Evolutionary conservation across 1,140 invertebrate genomes (phyloP), one percentile per base, ranked within the genome.

Genomic region (Rhyacophila brunnea): DNA sequence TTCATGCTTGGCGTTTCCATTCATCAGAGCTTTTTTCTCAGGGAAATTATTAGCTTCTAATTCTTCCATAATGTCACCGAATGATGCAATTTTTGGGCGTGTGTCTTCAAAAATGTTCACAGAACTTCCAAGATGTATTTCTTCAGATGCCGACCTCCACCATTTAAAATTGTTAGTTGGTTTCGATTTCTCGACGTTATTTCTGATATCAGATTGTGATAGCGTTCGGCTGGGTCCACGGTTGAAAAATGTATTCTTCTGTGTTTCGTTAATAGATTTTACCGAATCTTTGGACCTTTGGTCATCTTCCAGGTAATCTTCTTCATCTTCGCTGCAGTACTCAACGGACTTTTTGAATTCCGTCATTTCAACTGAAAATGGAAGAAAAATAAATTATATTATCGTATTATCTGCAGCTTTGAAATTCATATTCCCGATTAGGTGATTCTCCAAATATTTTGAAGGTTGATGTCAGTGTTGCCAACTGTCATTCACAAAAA

Each of bases 71-170:
- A 28, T 3, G 9, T 28, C 23, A 5, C 23, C 23, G 9, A 28
- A 28, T 9, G 14, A n/a, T 11, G 50, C 38, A 2, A 23, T 14
- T n/a, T 35, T 46, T 14, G 17, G 42, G 36, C 10, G 18, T 34
- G 32, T 46, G 13, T 62, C 60, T 18, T 58, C 18, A 42, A 65
- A 65, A 32, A 65, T 53, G 14, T 65, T 38, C 28, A 48, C 35
- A 1, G 63, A 65, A 55, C 63, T 65, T 5, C 44, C 46, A 6
- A 65, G 58, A 36, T 65, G 60, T 15, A 65, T 54, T 50, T 60
- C 62, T 38, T 42, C 34, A 1, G 58, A 35, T 13, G 28, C 49
- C 2, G 58, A 47, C n/a, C 60, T 53, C 50, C 53, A 64, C 62
- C 62, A 64, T 53, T 55, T 58, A 38, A 36, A 46, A 4, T 17